phyloP scores from a whole-genome alignment of 1,140 invertebrate genomes.

The Panagrolaimus sp. region DNA sequence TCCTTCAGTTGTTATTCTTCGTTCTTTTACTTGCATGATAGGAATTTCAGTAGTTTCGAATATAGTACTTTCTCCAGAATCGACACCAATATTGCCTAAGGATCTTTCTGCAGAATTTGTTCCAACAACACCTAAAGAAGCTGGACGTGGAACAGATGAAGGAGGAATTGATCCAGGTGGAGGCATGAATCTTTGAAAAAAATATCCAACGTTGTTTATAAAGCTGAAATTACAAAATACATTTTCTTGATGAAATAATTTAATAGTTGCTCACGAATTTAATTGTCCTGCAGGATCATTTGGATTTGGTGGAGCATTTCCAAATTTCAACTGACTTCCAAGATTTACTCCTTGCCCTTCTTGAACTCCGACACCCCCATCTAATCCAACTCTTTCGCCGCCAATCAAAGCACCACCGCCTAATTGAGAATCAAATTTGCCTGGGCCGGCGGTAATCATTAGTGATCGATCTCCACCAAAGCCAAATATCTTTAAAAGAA shows the following conservation, averaged over 20 bases:
- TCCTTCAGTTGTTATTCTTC: too few species aligned
- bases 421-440: neutral
- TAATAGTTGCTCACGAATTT: neutral
- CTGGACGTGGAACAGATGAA: too few species aligned
- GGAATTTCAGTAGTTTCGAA: too few species aligned
- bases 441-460: neutral
- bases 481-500: neutral
- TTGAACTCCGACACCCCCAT: neutral
- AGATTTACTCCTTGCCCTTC: neutral
- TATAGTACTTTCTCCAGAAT: too few species aligned
- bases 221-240: too few species aligned
- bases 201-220: slow-evolving; percentile 7
- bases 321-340: neutral
- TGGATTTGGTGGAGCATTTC: neutral
- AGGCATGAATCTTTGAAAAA: slow-evolving; percentile 3
- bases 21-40: too few species aligned
- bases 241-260: too few species aligned
- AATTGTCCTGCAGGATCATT: neutral
- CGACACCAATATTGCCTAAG: too few species aligned
- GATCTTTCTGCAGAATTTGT: too few species aligned
- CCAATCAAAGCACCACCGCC: slow-evolving; percentile 1
- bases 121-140: too few species aligned
- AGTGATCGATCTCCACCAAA: neutral
- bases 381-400: neutral
- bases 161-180: neutral